Conservation (phyloP, 92 coral and sea anemone genomes). For the Heteractis magnifica region DNA sequence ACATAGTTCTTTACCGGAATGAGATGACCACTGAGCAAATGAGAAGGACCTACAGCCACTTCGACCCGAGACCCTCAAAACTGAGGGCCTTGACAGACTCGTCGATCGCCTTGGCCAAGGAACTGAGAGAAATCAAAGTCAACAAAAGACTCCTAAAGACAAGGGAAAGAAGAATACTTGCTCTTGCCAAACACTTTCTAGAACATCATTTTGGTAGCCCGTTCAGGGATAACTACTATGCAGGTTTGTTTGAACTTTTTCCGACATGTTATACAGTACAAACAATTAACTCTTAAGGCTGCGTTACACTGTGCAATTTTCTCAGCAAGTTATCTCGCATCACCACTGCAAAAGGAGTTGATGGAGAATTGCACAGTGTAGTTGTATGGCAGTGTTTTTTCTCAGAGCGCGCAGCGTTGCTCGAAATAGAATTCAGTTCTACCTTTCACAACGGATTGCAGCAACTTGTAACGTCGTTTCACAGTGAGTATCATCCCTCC, state of each 20-base stretch:
- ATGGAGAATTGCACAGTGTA: too few species aligned
- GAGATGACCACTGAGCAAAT: constrained; percentile 23
- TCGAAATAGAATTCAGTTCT: too few species aligned
- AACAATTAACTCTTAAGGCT: too few species aligned
- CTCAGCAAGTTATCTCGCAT: too few species aligned
- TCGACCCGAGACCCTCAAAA: constrained; percentile 41
- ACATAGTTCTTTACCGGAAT: neutral
- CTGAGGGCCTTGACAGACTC: constrained; percentile 57
- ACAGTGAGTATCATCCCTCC: too few species aligned
- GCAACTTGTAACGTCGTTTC: too few species aligned
- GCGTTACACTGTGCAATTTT: too few species aligned
- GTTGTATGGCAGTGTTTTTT: too few species aligned
- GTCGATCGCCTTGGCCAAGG: constrained; percentile 39
- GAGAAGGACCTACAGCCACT: constrained; percentile 44
- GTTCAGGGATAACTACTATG: constrained; percentile 64
- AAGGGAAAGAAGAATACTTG: constrained; percentile 52
- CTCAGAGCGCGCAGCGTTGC: too few species aligned
- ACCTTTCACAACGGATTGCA: too few species aligned
- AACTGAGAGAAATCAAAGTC: constrained; percentile 41
- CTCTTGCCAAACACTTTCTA: constrained; percentile 53
- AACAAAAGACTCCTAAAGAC: constrained; percentile 31
- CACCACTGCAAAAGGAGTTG: too few species aligned
- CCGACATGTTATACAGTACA: too few species aligned
- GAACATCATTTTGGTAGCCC: constrained; percentile 65
- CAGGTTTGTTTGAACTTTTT: constrained; percentile 22